Base-by-base conservation (phyloP, 2,888 invertebrate genomes). In the Sarcophaga variegata region DNA sequence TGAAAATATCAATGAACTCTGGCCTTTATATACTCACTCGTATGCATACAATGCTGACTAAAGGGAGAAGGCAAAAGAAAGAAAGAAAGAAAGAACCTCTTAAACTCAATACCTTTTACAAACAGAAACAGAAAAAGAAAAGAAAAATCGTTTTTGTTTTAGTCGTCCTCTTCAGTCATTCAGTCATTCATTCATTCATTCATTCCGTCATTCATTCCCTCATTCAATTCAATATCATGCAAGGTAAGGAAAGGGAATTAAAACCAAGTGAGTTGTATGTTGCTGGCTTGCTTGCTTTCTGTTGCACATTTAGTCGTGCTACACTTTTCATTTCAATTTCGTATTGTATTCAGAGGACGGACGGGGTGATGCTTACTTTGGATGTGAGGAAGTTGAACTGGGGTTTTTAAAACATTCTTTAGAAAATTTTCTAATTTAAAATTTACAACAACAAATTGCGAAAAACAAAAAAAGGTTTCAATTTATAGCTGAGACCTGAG, bases 1-100 rank as follows among this genome's bases (percentile, higher is more conserved):
- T 67, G 54, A 59, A 83, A 76, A 67, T 86, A 86, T 83, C 86
- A 83, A 80, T 83, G 86, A 86, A 86, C 86, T 83, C 72, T 81
- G 63, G 72, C 83, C 80, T 81, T 83, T 83, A 37, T 37, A 37
- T 10, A 10, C 37, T 10, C 37, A 37, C 37, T 8, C 37, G 37
- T 10, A 37, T 37, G 10, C 37, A 37, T 2, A 37, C 37, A 8
- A 10, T 37, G 37, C 8, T 10, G 37, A 37, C 10, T 37, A 37
- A 2, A 37, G 10, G 2, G 37, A 37, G 37, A 37, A 37, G 37
- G 37, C 37, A 37, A 37, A 37, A 37, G 37, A 37, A 37, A 37
- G 37, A 37, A 37, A 37, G 37, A 37, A 37, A 8, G 8, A 54
- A 54, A 54, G 17, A 54, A 14, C n/a, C 17, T 67, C 47, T 69